phyloP scores from a whole-genome alignment of 1,140 invertebrate species.

The Bombus difficillimus region DNA sequence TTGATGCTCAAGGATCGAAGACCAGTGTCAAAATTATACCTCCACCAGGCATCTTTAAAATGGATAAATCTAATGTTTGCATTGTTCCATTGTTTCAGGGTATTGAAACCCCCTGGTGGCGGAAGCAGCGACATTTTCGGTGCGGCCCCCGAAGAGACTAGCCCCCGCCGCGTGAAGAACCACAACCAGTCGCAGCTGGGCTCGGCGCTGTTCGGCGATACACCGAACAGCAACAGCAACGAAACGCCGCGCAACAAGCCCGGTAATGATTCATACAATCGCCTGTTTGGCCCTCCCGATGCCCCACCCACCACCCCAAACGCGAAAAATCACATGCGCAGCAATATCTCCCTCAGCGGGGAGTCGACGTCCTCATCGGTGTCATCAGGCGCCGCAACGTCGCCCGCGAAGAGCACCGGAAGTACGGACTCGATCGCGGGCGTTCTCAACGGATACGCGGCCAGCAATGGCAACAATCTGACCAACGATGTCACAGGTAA shows the following conservation, averaged over 20 bases:
- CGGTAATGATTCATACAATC: constrained; percentile 83
- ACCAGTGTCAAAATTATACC: neutral
- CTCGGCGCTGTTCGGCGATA: constrained; percentile 78
- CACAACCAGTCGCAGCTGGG: constrained; percentile 78
- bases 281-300: constrained; percentile 82
- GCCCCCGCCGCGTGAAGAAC: constrained; percentile 77
- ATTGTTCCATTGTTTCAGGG: constrained; percentile 77
- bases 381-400: constrained; percentile 54
- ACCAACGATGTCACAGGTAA: constrained; percentile 80
- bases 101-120: constrained; percentile 87
- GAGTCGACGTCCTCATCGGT: constrained; percentile 54
- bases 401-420: constrained; percentile 75
- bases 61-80: neutral
- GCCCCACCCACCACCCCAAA: constrained; percentile 77
- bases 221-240: constrained; percentile 59
- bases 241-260: constrained; percentile 79
- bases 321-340: constrained; percentile 81
- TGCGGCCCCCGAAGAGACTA: constrained; percentile 72
- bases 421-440: constrained; percentile 74
- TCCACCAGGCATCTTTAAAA: no score
- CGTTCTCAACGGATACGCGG: constrained; percentile 74
- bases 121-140: constrained; percentile 87
- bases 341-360: constrained; percentile 77
- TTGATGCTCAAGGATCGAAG: no score
- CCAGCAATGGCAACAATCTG: constrained; percentile 64